Conservation (phyloP, 2,113 vertebrate species). For the Scortum barcoo region DNA sequence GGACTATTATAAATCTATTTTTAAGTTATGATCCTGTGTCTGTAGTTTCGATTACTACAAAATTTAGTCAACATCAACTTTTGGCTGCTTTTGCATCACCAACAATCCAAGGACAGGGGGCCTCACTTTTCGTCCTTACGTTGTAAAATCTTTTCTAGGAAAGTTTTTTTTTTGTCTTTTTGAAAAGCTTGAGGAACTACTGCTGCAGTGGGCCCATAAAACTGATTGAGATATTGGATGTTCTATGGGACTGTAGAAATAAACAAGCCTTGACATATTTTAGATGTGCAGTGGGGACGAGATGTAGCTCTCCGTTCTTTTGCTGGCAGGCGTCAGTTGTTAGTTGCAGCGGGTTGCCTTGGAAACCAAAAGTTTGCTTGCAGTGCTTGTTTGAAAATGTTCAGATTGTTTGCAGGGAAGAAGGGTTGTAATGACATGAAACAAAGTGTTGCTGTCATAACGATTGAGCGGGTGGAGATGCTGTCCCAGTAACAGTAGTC, state of each 20-base stretch:
- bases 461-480: conserved; percentile 12
- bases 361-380: conserved; percentile 41
- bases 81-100: not conserved
- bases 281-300: not conserved
- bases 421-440: conserved; percentile 28
- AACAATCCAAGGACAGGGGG: not conserved
- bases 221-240: not conserved
- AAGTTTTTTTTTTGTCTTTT: not conserved
- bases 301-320: not conserved
- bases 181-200: not conserved
- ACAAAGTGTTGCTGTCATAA: conserved; percentile 21
- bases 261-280: conserved; percentile 6
- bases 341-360: conserved; percentile 30
- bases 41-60: not conserved
- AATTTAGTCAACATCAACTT: not conserved
- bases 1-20: not conserved
- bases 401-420: conserved; percentile 21
- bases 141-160: not conserved
- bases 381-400: conserved; percentile 29
- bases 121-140: not conserved
- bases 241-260: not conserved
- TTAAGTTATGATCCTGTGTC: not conserved
- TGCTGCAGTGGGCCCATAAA: not conserved
- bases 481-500: conserved; percentile 29
- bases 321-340: conserved; percentile 30